Evolutionary conservation across 2,797 vertebrate species (phyloP).

Genomic region (Naso thynnoides): DNA sequence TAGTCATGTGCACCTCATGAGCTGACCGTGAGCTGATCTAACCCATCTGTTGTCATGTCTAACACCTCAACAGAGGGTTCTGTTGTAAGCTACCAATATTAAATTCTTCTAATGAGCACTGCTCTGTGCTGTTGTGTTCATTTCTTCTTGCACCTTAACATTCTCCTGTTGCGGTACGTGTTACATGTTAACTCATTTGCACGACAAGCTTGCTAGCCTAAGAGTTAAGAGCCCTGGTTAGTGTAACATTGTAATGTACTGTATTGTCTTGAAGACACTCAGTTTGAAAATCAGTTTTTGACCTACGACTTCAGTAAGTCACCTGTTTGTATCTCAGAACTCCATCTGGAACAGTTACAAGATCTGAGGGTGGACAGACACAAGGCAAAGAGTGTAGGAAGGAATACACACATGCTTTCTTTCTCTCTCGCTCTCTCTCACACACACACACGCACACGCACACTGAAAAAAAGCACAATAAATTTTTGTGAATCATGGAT

Average conservation of each 20-base stretch:
- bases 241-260: too few relatives aligned
- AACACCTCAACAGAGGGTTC: constrained; percentile 1
- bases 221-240: too few relatives aligned
- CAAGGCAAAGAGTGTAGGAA: constrained; percentile 5
- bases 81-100: not conserved
- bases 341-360: constrained; percentile 18
- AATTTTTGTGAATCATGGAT: constrained; percentile 47
- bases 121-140: not conserved
- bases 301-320: not conserved
- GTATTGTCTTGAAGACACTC: not conserved
- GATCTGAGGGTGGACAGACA: constrained; percentile 21
- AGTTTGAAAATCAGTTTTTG: constrained; percentile 1
- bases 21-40: constrained; percentile 9
- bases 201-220: too few relatives aligned
- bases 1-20: not conserved
- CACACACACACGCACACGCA: constrained; percentile 2
- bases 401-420: not conserved
- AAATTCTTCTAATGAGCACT: not conserved
- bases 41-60: constrained; percentile 9
- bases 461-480: constrained; percentile 26
- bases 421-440: too few relatives aligned
- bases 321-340: not conserved
- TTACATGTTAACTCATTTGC: too few relatives aligned
- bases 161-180: not conserved
- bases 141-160: not conserved